Evolutionary conservation across 2,797 vertebrate species (phyloP).

Genomic region (Hippopotamyrus pictus): DNA sequence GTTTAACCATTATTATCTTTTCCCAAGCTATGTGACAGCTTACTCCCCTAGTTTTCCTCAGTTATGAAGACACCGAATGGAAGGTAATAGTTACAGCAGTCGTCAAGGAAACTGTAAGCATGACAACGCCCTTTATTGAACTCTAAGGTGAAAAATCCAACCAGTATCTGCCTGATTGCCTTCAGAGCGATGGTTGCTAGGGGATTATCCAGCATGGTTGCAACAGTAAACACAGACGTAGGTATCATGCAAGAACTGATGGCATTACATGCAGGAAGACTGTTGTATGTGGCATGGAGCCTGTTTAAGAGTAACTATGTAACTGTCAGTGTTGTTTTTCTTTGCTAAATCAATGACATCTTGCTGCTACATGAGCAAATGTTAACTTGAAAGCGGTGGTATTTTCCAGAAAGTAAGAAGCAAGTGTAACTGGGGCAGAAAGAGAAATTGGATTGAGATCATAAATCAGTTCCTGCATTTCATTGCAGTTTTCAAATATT

Average conservation of each 20-base stretch:
- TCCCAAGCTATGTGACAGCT: neutral
- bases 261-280: conserved; percentile 25
- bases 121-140: conserved; percentile 40
- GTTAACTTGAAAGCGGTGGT: neutral
- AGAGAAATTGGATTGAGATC: neutral
- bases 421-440: neutral
- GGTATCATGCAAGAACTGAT: conserved; percentile 36
- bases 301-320: neutral
- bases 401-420: neutral
- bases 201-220: conserved; percentile 50
- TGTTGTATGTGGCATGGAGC: conserved; percentile 24
- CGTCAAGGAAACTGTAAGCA: conserved; percentile 52
- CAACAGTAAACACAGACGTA: conserved; percentile 46
- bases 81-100: conserved; percentile 44
- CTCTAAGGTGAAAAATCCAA: conserved; percentile 41
- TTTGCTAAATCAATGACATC: neutral
- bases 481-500: neutral
- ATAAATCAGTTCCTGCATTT: neutral
- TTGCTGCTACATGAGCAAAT: neutral
- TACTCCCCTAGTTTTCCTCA: conserved; percentile 33
- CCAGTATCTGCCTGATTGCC: conserved; percentile 46
- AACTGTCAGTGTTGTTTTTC: neutral
- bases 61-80: conserved; percentile 25
- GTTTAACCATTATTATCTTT: neutral
- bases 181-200: conserved; percentile 55